Evolutionary conservation across 2,888 invertebrate species (phyloP), one percentile per base, ranked within the genome.

Genomic region (Diadegma fenestrale): DNA sequence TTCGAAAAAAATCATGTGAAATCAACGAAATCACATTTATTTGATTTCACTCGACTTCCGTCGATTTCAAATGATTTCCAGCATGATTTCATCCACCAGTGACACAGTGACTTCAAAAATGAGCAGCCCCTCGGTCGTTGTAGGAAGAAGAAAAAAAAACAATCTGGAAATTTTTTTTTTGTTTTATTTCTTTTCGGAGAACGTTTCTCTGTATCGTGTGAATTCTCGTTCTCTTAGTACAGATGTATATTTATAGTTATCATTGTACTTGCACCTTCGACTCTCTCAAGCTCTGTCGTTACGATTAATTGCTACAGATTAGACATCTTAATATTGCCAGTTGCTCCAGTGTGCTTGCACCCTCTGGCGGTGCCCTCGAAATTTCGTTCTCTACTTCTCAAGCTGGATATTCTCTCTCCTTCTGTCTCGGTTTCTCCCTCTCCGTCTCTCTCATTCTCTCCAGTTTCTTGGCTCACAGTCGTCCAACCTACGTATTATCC

Each of bases 241-340:
- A 19, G n/a, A 58, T 30, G 54, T n/a, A 45, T 61, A 63, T 37
- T 5, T 61, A 48, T 61, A 69, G 43, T 33, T 64, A 66, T 41
- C 64, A 76, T 76, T 79, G 71, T 61, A 73, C 37, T 66, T 33
- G 22, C 77, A 64, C 61, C 76, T 26, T 54, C 61, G 14, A 68
- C 69, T 76, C 30, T 43, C 77, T 17, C 66, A 72, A 80, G 41
- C 58, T 76, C 58, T 66, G 64, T 77, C 78, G 73, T 81, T 66
- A 75, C 81, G 84, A 85, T 85, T 85, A 85, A 85, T 85, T 85
- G 69, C 84, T 78, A 37, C 33, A 85, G 84, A 85, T 85, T 85
- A 81, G 81, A 78, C 81, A 78, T 77, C 84, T 81, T 85, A 85
- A 85, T 81, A 81, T 73, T 73, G 81, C 81, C 45, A 48, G 71